These are phyloP conservation scores for Gymnodraco acuticeps DNA, from an alignment of 2,797 vertebrate genomes.

Conservation along the genomic window DNA sequence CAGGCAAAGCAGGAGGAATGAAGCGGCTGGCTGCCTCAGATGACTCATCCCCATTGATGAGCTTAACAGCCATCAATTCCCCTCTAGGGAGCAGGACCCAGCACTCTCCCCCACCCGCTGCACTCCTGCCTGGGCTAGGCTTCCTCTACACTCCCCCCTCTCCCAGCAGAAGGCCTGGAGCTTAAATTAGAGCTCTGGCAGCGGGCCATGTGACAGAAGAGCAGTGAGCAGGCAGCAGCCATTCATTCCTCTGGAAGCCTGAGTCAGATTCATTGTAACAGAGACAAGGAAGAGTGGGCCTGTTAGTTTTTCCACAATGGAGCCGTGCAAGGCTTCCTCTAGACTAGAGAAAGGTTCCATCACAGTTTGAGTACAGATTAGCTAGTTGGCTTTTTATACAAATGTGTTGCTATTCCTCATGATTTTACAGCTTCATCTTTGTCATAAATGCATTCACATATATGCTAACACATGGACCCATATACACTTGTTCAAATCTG, in stretches of 20 bases:
- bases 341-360: slow-evolving; percentile 42
- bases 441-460: background rate
- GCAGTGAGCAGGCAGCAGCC: slow-evolving; percentile 70
- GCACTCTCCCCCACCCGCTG: slow-evolving; percentile 57
- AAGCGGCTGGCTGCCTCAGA: slow-evolving; percentile 75
- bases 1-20: slow-evolving; percentile 71
- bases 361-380: slow-evolving; percentile 37
- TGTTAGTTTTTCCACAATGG: slow-evolving; percentile 63
- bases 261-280: slow-evolving; percentile 70
- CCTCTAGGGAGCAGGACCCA: slow-evolving; percentile 69
- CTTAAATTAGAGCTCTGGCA: slow-evolving; percentile 84
- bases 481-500: background rate
- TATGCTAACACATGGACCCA: background rate
- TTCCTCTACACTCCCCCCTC: slow-evolving; percentile 73
- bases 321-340: slow-evolving; percentile 37
- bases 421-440: slow-evolving; percentile 15
- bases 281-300: slow-evolving; percentile 49
- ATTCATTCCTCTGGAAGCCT: slow-evolving; percentile 79
- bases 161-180: slow-evolving; percentile 77
- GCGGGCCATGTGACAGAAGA: slow-evolving; percentile 71
- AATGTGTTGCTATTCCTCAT: slow-evolving; percentile 13
- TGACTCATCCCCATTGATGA: slow-evolving; percentile 86
- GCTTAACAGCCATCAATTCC: slow-evolving; percentile 83
- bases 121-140: slow-evolving; percentile 70
- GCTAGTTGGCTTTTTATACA: background rate